phyloP scores from a whole-genome alignment of 2,113 vertebrate species.

The Epinephelus lanceolatus region DNA sequence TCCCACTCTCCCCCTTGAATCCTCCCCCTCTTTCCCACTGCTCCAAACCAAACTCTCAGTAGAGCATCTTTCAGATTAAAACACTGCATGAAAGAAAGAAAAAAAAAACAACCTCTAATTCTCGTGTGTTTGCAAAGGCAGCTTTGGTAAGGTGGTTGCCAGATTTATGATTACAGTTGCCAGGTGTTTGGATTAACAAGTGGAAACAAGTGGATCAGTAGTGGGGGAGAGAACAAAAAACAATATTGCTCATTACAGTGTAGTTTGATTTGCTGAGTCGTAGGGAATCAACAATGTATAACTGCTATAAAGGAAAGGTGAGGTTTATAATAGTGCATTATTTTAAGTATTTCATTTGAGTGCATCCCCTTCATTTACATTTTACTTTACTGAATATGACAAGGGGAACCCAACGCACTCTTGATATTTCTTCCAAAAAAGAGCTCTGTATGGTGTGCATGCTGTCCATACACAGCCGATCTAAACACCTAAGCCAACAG shows the following conservation, averaged over 20 bases:
- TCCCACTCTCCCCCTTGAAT: constrained; percentile 19
- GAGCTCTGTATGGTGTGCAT: not conserved
- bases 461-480: not conserved
- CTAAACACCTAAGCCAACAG: not conserved
- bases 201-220: constrained; percentile 44
- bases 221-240: not conserved
- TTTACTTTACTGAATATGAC: not conserved
- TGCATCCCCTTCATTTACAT: not conserved
- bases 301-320: not conserved
- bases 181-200: constrained; percentile 65
- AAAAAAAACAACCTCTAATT: not conserved
- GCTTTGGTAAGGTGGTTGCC: constrained; percentile 43
- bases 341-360: not conserved
- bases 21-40: constrained; percentile 9
- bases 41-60: constrained; percentile 41
- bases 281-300: not conserved
- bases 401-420: not conserved
- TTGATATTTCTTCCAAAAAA: not conserved
- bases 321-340: not conserved
- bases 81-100: not conserved
- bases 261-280: not conserved
- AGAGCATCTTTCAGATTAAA: constrained; percentile 31
- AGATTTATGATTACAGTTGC: constrained; percentile 43
- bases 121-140: constrained; percentile 33
- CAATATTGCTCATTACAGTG: constrained; percentile 16